Evolutionary conservation across 2,888 invertebrate genomes (phyloP).

Genomic region (Cyclophora albipunctata): DNA sequence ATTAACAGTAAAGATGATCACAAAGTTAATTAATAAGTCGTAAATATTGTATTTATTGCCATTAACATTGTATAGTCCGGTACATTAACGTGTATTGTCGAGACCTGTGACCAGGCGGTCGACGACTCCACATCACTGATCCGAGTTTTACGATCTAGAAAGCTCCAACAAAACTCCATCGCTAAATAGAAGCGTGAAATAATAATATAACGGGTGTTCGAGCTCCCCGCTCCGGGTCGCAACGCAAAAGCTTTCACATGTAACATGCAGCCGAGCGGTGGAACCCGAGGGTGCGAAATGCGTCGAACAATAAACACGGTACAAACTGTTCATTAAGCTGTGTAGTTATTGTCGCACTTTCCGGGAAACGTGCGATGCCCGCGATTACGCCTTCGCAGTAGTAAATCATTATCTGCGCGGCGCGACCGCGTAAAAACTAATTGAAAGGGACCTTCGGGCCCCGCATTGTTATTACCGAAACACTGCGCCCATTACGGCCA

Average conservation of each 20-base stretch:
- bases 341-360: constrained; percentile 51
- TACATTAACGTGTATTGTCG: too few species aligned
- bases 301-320: constrained; percentile 4
- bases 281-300: not conserved
- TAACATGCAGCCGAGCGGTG: not conserved
- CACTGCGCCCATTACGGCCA: not conserved
- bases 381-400: constrained; percentile 39
- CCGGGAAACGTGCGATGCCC: constrained; percentile 56
- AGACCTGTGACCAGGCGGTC: too few species aligned
- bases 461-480: constrained; percentile 43
- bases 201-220: too few species aligned
- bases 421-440: constrained; percentile 59
- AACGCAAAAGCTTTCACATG: constrained; percentile 12
- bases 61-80: too few species aligned
- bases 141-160: too few species aligned
- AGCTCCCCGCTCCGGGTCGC: constrained; percentile 1
- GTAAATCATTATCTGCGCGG: constrained; percentile 53
- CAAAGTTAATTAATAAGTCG: too few species aligned
- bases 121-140: too few species aligned
- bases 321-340: too few species aligned
- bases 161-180: too few species aligned
- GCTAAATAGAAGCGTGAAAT: too few species aligned
- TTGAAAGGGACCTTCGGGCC: constrained; percentile 49
- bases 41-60: too few species aligned
- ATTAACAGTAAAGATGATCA: too few species aligned